Evolutionary conservation across 2,113 vertebrate species (phyloP).

Genomic region (Balaeniceps rex): DNA sequence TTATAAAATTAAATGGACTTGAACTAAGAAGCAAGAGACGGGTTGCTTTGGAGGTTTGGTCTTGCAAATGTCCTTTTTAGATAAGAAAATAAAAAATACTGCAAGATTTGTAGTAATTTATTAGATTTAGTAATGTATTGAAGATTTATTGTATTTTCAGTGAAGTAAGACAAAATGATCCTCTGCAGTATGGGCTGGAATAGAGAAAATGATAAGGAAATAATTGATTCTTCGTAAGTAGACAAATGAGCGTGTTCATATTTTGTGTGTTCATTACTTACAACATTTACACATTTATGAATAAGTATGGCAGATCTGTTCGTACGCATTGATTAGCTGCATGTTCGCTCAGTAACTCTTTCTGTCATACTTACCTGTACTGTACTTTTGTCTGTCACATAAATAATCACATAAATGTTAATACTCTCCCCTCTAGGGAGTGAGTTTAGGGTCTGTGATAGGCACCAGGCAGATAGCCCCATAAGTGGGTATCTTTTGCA

Average conservation of each 20-base stretch:
- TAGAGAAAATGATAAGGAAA: conserved; percentile 54
- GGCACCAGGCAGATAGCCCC: not conserved
- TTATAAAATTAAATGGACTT: conserved; percentile 14
- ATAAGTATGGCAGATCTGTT: conserved; percentile 48
- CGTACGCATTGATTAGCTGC: conserved; percentile 41
- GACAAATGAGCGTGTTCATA: conserved; percentile 62
- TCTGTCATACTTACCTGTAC: conserved; percentile 52
- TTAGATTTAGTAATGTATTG: conserved; percentile 51
- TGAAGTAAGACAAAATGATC: conserved; percentile 62
- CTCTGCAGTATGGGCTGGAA: not conserved
- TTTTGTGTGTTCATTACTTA: conserved; percentile 70
- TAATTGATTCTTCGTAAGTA: conserved; percentile 65
- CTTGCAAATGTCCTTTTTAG: not conserved
- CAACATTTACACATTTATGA: conserved; percentile 63
- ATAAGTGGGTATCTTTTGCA: accelerated
- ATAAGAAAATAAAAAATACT: not conserved
- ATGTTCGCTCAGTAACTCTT: conserved; percentile 38
- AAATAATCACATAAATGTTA: not conserved
- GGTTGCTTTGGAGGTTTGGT: not conserved
- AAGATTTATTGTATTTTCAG: conserved; percentile 63
- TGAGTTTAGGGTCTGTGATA: not conserved
- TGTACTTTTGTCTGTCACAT: not conserved
- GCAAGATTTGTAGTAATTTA: conserved; percentile 44
- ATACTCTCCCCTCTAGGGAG: not conserved
- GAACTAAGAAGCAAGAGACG: not conserved